Evolutionary conservation across 2,113 vertebrate species (phyloP).

Genomic region (Chlorocebus sabaeus): DNA sequence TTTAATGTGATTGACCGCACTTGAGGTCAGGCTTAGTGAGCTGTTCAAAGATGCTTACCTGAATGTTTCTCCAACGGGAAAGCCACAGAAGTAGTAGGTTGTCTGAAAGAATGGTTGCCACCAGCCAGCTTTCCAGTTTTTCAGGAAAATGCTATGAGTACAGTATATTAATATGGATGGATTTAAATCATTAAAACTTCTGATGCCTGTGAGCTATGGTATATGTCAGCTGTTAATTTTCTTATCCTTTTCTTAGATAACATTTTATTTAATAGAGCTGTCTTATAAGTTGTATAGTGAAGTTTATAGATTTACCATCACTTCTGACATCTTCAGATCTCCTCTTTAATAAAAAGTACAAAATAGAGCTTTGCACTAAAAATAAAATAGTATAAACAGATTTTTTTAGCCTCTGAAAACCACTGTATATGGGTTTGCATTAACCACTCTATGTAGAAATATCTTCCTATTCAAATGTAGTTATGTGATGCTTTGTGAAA

Average conservation of each 20-base stretch:
- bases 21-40: not conserved
- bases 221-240: not conserved
- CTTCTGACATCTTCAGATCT: not conserved
- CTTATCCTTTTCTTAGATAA: not conserved
- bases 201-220: not conserved
- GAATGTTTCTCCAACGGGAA: not conserved
- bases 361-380: not conserved
- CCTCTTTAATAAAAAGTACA: not conserved
- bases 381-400: not conserved
- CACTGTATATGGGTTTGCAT: not conserved
- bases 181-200: not conserved
- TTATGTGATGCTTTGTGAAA: not conserved
- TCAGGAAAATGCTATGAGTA: not conserved
- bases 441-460: not conserved
- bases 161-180: not conserved
- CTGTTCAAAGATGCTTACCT: not conserved
- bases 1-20: not conserved
- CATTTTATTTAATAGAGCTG: not conserved
- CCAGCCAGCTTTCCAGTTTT: not conserved
- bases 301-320: not conserved
- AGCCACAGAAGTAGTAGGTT: not conserved
- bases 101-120: no score
- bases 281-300: not conserved
- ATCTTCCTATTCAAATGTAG: not conserved
- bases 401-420: conserved; percentile 2